Percentiles rank a stretch among this genome's conserved stretches.
These are phyloP conservation scores for Bombyx huttoni DNA, from an alignment of 2,888 invertebrate genomes.

Conservation along the genomic window DNA sequence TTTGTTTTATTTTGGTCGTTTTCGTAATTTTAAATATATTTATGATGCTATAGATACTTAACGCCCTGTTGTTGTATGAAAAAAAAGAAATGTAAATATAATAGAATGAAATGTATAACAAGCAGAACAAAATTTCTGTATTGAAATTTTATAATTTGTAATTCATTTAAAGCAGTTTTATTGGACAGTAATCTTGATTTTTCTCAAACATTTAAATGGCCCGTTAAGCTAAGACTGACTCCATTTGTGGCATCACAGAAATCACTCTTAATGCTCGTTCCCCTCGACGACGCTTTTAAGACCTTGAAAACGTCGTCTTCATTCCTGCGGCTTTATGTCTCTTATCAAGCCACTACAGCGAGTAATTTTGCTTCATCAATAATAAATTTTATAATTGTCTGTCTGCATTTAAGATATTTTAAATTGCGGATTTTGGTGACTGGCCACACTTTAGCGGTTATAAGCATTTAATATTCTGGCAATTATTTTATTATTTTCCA, in stretches of 20 bases:
- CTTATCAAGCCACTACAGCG: constrained; percentile 3
- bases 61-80: no score
- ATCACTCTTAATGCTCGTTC: constrained; percentile 16
- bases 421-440: neutral
- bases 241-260: constrained; percentile 19
- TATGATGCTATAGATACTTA: no score
- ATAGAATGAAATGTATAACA: no score
- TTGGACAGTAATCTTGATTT: constrained; percentile 13
- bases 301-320: constrained; percentile 3
- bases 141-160: no score
- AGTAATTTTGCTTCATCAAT: neutral
- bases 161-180: no score
- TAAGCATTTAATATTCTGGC: no score
- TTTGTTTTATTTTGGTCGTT: no score
- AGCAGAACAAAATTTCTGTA: no score
- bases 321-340: neutral
- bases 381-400: neutral
- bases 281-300: constrained; percentile 10
- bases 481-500: no score
- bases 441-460: no score
- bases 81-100: no score
- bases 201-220: constrained; percentile 14
- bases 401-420: neutral
- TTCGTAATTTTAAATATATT: no score
- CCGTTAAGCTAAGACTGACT: constrained; percentile 5